Percentiles rank a stretch among this genome's conserved stretches.
Evolutionary conservation across 2,797 vertebrate genomes (phyloP).

Genomic region (Petrocephalus sullivani): DNA sequence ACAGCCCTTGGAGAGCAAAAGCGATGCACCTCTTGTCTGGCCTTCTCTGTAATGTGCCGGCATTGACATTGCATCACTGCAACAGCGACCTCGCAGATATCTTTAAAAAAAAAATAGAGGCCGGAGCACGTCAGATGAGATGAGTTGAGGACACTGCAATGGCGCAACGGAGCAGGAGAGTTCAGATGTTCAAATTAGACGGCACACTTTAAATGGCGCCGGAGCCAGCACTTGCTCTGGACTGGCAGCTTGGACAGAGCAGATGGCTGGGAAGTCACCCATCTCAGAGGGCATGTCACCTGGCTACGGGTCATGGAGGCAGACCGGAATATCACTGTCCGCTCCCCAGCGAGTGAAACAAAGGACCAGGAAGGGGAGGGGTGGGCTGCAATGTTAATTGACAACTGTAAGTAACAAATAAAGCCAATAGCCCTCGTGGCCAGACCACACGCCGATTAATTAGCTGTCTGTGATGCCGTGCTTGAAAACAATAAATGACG

Average conservation of each 20-base stretch:
- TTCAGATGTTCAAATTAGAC: slow-evolving; percentile 4
- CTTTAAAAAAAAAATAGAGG: neutral
- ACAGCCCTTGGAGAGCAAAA: neutral
- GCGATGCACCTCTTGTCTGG: neutral
- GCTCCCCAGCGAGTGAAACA: slow-evolving; percentile 9
- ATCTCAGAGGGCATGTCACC: slow-evolving; percentile 55
- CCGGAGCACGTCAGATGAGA: neutral
- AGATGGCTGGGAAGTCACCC: slow-evolving; percentile 63
- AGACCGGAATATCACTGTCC: slow-evolving; percentile 71
- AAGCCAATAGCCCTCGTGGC: slow-evolving; percentile 65
- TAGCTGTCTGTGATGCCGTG: slow-evolving; percentile 58
- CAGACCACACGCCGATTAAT: slow-evolving; percentile 65
- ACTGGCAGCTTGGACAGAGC: slow-evolving; percentile 43
- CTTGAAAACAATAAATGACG: slow-evolving; percentile 23
- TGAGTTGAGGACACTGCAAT: neutral
- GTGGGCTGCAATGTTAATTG: slow-evolving; percentile 57
- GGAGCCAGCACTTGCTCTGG: neutral
- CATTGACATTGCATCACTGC: neutral
- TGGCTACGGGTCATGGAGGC: slow-evolving; percentile 68
- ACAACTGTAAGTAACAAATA: slow-evolving; percentile 72
- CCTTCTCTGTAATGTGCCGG: neutral
- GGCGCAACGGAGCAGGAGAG: neutral
- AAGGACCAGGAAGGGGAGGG: slow-evolving; percentile 32
- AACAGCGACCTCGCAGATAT: neutral
- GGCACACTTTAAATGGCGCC: neutral